Evolutionary conservation across 1,140 invertebrate genomes (phyloP).

Genomic region (Bemisia tabaci): DNA sequence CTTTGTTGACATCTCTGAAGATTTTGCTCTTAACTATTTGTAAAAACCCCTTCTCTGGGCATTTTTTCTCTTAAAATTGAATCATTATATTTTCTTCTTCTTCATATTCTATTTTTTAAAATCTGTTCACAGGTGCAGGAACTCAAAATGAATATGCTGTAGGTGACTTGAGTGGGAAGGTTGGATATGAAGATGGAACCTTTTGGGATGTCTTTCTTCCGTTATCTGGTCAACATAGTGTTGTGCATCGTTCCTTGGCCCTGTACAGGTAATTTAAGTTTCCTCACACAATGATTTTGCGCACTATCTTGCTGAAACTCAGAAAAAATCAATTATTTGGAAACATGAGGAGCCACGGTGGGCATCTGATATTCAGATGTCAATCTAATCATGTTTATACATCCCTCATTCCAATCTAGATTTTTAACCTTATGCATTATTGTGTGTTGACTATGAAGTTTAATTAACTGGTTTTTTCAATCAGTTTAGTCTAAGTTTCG

Average conservation of each 20-base stretch:
- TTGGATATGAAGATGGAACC: constrained; percentile 26
- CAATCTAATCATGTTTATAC: background rate
- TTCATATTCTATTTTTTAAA: too few relatives aligned
- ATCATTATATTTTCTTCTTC: too few relatives aligned
- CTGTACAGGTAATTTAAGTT: constrained; percentile 49
- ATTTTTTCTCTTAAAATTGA: too few relatives aligned
- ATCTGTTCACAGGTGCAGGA: constrained; percentile 40
- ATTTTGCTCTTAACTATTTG: too few relatives aligned
- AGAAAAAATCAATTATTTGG: background rate
- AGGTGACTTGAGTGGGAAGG: constrained; percentile 82
- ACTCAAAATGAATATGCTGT: constrained; percentile 79
- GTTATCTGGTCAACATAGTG: constrained; percentile 60
- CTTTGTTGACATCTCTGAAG: too few relatives aligned
- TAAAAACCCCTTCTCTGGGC: too few relatives aligned
- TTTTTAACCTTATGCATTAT: too few relatives aligned
- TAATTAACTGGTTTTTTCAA: too few relatives aligned
- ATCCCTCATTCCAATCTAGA: constrained; percentile 5
- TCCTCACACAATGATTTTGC: background rate
- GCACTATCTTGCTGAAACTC: background rate
- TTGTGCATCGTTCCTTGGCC: constrained; percentile 68
- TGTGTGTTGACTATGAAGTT: too few relatives aligned
- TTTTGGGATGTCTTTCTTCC: constrained; percentile 73
- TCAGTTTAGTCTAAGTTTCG: too few relatives aligned
- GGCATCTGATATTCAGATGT: background rate
- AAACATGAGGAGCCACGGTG: background rate